Percentiles rank a stretch among this genome's conserved stretches.
Evolutionary conservation across 2,888 invertebrate genomes (phyloP).

Genomic region (Ecliptopera silaceata): DNA sequence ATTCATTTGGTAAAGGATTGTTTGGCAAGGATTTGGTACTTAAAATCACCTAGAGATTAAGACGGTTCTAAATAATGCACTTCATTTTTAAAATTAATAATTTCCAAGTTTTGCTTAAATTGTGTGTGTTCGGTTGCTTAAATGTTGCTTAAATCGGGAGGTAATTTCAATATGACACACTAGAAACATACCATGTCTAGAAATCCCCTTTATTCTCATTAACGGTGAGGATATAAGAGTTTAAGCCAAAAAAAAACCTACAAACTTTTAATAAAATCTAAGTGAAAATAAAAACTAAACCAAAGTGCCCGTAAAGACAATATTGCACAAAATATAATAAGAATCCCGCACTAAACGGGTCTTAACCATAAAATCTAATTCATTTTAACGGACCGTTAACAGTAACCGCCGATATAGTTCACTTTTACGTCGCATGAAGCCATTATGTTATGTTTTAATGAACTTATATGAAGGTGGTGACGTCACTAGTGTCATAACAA

Average conservation of each 20-base stretch:
- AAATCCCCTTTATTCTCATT: too few species aligned
- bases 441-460: conserved; percentile 31
- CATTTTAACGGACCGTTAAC: conserved; percentile 24
- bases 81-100: too few species aligned
- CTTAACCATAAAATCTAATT: conserved; percentile 23
- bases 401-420: conserved; percentile 27
- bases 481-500: conserved; percentile 20
- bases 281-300: not conserved
- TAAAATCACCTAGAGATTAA: too few species aligned
- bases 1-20: too few species aligned
- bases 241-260: not conserved
- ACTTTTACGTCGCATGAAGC: conserved; percentile 32
- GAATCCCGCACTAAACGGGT: conserved; percentile 8
- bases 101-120: too few species aligned
- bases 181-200: too few species aligned
- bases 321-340: conserved; percentile 8
- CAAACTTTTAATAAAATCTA: not conserved
- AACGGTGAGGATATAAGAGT: too few species aligned
- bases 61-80: too few species aligned
- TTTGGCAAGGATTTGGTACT: too few species aligned
- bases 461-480: conserved; percentile 27
- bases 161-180: too few species aligned
- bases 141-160: too few species aligned
- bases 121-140: too few species aligned
- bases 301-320: conserved; percentile 1